These are phyloP conservation scores for Enteromius afrohamiltoni DNA, from an alignment of 2,797 vertebrate genomes.

Conservation along the genomic window DNA sequence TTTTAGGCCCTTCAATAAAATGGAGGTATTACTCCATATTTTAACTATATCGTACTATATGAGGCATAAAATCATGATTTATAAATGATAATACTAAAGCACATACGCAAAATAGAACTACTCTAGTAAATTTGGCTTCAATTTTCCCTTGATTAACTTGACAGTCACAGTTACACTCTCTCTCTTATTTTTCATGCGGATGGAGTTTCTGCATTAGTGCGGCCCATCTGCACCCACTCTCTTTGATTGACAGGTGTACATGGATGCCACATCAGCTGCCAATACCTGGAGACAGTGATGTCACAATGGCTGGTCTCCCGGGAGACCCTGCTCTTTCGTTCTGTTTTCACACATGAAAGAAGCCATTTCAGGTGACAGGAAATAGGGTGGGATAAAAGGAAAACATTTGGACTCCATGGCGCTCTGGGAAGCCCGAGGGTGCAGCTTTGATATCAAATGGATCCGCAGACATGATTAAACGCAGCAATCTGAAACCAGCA, in stretches of 20 bases:
- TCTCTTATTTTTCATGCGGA: slow-evolving; percentile 36
- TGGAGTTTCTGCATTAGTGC: slow-evolving; percentile 38
- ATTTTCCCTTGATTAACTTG: background rate
- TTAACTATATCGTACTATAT: background rate
- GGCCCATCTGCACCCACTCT: slow-evolving; percentile 67
- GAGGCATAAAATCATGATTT: background rate
- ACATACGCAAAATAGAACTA: background rate
- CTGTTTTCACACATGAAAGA: slow-evolving; percentile 82
- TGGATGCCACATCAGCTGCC: slow-evolving; percentile 75
- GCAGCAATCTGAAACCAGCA: slow-evolving; percentile 66
- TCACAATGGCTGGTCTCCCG: slow-evolving; percentile 76
- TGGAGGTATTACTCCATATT: background rate
- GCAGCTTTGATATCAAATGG: slow-evolving; percentile 80
- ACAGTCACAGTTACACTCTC: background rate
- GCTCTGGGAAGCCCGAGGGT: slow-evolving; percentile 73
- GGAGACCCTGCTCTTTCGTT: slow-evolving; percentile 71
- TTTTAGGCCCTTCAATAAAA: background rate
- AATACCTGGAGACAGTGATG: slow-evolving; percentile 79
- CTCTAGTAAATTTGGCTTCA: background rate
- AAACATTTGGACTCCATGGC: slow-evolving; percentile 75
- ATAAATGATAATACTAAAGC: background rate
- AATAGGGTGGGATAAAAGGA: slow-evolving; percentile 80
- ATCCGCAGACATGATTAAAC: slow-evolving; percentile 82
- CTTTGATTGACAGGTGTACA: slow-evolving; percentile 81
- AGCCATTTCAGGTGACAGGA: slow-evolving; percentile 82